A percentile compares a stretch with the other conserved stretches of the same genome.
Evolutionary conservation across 2,888 invertebrate genomes (phyloP).

Genomic region (Myopa testacea): DNA sequence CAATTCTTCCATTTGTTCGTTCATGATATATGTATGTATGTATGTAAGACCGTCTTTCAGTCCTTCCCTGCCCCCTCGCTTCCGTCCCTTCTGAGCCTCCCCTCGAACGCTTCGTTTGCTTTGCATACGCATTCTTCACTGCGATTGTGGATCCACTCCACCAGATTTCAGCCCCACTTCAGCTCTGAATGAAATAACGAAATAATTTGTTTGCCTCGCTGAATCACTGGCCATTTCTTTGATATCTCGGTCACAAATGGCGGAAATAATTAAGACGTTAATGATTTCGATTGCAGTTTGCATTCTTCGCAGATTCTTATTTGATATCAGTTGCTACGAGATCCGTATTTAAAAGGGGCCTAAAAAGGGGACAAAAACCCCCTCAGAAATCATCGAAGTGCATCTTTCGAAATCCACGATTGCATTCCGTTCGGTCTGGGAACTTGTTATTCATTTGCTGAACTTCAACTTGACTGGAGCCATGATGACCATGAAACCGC

Average conservation of each 20-base stretch:
- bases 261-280: slow-evolving; percentile 41
- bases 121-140: slow-evolving; percentile 6
- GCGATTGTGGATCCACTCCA: slow-evolving; percentile 30
- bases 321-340: background rate
- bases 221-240: slow-evolving; percentile 27
- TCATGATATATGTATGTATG: background rate
- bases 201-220: slow-evolving; percentile 28
- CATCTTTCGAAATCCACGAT: too few relatives aligned
- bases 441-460: too few relatives aligned
- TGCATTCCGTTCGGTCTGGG: too few relatives aligned
- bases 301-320: slow-evolving; percentile 6
- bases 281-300: slow-evolving; percentile 27
- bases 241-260: slow-evolving; percentile 32
- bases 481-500: too few relatives aligned
- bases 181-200: slow-evolving; percentile 20
- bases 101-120: background rate
- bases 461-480: too few relatives aligned
- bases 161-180: slow-evolving; percentile 28
- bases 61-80: background rate
- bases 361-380: background rate
- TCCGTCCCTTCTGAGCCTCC: background rate
- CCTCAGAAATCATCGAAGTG: too few relatives aligned
- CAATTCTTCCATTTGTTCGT: background rate
- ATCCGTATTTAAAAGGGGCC: background rate
- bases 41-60: background rate